Evolutionary conservation across 2,888 invertebrate genomes (phyloP), one percentile per base, ranked within the genome.

Genomic region (Metallyticus violacea): DNA sequence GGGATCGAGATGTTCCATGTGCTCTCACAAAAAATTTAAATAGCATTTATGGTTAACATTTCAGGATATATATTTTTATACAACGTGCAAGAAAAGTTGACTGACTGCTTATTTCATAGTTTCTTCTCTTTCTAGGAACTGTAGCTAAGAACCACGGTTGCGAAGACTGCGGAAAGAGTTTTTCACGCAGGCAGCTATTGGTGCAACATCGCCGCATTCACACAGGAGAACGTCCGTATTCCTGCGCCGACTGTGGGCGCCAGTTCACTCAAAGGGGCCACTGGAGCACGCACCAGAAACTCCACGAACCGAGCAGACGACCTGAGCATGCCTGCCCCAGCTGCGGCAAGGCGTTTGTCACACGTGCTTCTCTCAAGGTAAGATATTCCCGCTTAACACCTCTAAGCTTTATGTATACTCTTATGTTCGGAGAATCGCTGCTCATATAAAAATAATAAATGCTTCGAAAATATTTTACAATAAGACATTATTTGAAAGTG

Each of bases 321-420:
- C 88, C 89, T 6, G 89, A 91, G 79, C 91, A 92, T 88, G 89
- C 89, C 81, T 92, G 92, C 89, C 90, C 91, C 77, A 91, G 91
- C 86, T 92, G 92, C 87, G 90, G 90, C 40, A 92, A 92, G 88
- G 90, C 90, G 26, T 92, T 92, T 87, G 91, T 91, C 88, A 92
- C 91, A 62, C 89, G 91, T 88, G 91, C 91, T 0, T 91, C 91
- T 1, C 90, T 92, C 82, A 92, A 92, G 91, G 92, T 91, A 89
- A 40, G 2, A 3, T 78, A 25, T 26, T 15, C 76, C 76, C 15
- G 7, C 15, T 9, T 62, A n/a, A n/a, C n/a, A n/a, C n/a, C 40
- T 62, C 9, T 40, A 4, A 9, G 40, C 5, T 62, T 1, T 62
- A 62, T 62, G 0, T 40, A 4, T 40, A 0, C 15, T 40, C 15